A percentile compares a stretch with the other conserved stretches of the same genome.
Conservation (phyloP, 2,888 invertebrate genomes). For the Thera obeliscata region DNA sequence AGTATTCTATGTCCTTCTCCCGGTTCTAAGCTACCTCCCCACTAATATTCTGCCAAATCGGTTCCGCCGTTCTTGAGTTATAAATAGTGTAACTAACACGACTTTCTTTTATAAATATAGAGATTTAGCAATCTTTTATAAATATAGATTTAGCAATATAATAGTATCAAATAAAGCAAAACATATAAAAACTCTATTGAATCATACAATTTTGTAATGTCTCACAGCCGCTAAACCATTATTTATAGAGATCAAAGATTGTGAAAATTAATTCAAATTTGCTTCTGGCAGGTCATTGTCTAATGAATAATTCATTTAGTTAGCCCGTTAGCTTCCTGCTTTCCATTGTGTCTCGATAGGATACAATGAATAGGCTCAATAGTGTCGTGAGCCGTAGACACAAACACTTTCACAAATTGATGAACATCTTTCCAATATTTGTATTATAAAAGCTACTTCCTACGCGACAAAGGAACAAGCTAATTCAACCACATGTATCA, state of each 20-base stretch:
- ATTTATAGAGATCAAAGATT: slow-evolving; percentile 38
- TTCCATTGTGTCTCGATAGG: slow-evolving; percentile 45
- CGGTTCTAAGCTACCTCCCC: too few species aligned
- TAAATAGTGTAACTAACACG: too few species aligned
- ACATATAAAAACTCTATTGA: not conserved
- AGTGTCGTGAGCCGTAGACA: slow-evolving; percentile 35
- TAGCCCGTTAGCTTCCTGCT: slow-evolving; percentile 53
- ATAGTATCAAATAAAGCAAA: not conserved
- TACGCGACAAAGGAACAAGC: too few species aligned
- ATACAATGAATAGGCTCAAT: slow-evolving; percentile 46
- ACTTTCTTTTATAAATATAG: too few species aligned
- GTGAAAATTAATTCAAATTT: slow-evolving; percentile 53
- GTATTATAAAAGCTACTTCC: too few species aligned
- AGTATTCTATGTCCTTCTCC: too few species aligned
- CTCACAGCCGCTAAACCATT: slow-evolving; percentile 9
- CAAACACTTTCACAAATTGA: slow-evolving; percentile 21
- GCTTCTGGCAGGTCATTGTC: slow-evolving; percentile 53
- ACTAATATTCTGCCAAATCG: too few species aligned
- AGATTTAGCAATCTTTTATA: too few species aligned
- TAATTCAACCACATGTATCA: not conserved
- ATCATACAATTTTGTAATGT: slow-evolving; percentile 4
- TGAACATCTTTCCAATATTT: too few species aligned
- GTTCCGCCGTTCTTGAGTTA: too few species aligned
- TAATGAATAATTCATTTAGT: slow-evolving; percentile 58
- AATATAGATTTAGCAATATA: too few species aligned